These are phyloP conservation scores for Heliconius himera DNA, from an alignment of 1,140 invertebrate genomes.

Conservation along the genomic window DNA sequence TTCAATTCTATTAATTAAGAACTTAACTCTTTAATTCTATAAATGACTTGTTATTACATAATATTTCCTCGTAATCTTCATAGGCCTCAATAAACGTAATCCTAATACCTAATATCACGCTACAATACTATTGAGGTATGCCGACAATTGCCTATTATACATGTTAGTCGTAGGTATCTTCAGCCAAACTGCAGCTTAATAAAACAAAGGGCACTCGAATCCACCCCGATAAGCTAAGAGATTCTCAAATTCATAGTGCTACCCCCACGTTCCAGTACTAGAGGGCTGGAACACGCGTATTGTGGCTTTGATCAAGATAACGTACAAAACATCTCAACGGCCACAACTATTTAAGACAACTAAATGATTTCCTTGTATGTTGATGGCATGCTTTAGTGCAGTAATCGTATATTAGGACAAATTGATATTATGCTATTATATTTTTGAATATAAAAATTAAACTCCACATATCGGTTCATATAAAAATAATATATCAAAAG, in stretches of 20 bases:
- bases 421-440: too few relatives aligned
- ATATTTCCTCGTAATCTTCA: too few relatives aligned
- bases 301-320: slow-evolving; percentile 1
- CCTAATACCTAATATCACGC: background rate
- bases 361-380: background rate
- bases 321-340: background rate
- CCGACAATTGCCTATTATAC: slow-evolving; percentile 7
- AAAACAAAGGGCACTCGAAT: slow-evolving; percentile 6
- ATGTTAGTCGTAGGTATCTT: background rate
- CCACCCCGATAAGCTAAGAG: background rate
- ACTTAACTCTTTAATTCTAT: too few relatives aligned
- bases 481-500: too few relatives aligned
- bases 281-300: background rate
- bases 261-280: background rate
- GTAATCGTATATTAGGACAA: background rate
- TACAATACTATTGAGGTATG: background rate
- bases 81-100: too few relatives aligned
- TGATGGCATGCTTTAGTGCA: background rate
- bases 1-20: too few relatives aligned
- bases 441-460: too few relatives aligned
- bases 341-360: background rate
- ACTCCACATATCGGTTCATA: too few relatives aligned
- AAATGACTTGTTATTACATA: too few relatives aligned
- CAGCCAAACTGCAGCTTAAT: background rate
- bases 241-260: slow-evolving; percentile 9